phyloP scores from a whole-genome alignment of 2,797 vertebrate genomes.

The Cheirogaleus major region DNA sequence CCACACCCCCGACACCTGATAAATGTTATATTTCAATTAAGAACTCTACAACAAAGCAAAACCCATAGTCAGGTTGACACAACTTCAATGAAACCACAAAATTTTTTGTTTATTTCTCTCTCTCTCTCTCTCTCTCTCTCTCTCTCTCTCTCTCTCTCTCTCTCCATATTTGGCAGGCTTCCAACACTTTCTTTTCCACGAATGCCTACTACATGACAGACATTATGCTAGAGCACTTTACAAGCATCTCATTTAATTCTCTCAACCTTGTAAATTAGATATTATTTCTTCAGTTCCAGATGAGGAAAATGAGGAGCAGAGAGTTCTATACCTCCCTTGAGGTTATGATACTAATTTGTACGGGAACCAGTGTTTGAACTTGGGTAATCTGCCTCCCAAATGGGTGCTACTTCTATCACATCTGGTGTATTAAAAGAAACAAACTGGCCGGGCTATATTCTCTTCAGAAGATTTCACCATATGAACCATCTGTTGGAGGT shows the following conservation, averaged over 20 bases:
- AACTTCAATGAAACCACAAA: not conserved
- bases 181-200: not conserved
- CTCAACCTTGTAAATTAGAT: not conserved
- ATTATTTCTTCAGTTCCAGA: not conserved
- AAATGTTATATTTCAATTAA: not conserved
- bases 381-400: not conserved
- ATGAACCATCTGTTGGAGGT: constrained; percentile 27
- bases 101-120: accelerated
- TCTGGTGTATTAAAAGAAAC: not conserved
- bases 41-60: not conserved
- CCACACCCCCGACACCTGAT: too few relatives aligned
- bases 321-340: not conserved
- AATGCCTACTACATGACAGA: not conserved
- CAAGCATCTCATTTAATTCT: not conserved
- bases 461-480: not conserved
- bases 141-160: accelerated
- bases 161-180: not conserved
- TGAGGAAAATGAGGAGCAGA: not conserved
- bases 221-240: not conserved
- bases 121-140: accelerated
- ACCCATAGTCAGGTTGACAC: not conserved
- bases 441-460: not conserved
- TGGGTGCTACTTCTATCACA: not conserved
- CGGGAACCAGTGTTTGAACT: not conserved
- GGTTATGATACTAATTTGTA: not conserved